Percentiles rank a stretch among this genome's conserved stretches.
Conservation (phyloP, 2,888 invertebrate species). For the Tipula lateralis region DNA sequence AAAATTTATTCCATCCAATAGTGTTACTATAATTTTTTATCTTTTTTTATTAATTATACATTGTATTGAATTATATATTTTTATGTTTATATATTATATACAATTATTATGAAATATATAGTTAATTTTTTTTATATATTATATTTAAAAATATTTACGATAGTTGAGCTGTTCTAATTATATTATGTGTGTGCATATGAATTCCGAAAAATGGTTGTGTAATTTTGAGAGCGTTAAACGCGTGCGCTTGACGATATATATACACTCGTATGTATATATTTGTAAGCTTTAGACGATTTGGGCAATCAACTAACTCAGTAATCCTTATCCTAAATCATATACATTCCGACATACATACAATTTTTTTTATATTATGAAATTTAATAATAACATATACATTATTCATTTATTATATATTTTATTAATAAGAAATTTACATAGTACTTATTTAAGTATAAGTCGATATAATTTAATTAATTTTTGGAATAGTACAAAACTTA, state of each 20-base stretch:
- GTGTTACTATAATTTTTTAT: slow-evolving; percentile 25
- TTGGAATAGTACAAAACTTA: neutral
- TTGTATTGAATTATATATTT: slow-evolving; percentile 26
- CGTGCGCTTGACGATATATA: neutral
- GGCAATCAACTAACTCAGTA: neutral
- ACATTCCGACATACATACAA: neutral
- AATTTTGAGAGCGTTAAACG: neutral
- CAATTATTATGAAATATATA: slow-evolving; percentile 31
- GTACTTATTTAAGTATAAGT: neutral
- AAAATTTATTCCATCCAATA: slow-evolving; percentile 29
- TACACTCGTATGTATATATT: too few relatives aligned
- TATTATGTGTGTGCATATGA: slow-evolving; percentile 4
- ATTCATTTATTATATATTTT: neutral
- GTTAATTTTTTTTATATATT: slow-evolving; percentile 26
- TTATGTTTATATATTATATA: slow-evolving; percentile 31
- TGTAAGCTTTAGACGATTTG: neutral
- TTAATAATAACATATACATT: neutral
- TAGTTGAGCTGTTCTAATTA: neutral
- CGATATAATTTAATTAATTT: neutral
- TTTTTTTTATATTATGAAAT: neutral
- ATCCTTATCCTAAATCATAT: neutral
- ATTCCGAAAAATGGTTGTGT: neutral
- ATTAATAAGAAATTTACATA: neutral
- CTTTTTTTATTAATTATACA: slow-evolving; percentile 6
- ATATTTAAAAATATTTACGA: slow-evolving; percentile 3